Conservation (phyloP, 2,797 vertebrate genomes). For the Pogoniulus pusillus region DNA sequence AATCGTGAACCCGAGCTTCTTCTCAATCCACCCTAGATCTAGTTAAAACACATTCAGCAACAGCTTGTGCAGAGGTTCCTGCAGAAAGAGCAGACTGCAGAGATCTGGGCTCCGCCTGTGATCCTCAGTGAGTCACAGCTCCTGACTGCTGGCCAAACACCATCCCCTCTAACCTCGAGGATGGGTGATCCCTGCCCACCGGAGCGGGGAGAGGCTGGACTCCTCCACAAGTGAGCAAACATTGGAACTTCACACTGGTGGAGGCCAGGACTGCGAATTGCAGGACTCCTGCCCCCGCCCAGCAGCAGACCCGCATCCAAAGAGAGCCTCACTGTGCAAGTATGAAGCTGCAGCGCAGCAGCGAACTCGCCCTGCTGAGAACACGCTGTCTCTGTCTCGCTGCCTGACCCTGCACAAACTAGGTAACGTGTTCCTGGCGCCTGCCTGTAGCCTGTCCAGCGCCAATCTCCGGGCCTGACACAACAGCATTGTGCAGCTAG, state of each 20-base stretch:
- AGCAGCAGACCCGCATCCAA: neutral
- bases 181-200: neutral
- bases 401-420: constrained; percentile 21
- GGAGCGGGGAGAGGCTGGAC: neutral
- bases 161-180: constrained; percentile 39
- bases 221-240: neutral
- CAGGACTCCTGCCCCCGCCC: neutral
- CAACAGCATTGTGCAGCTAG: constrained; percentile 10
- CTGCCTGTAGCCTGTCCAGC: neutral
- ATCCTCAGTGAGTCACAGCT: constrained; percentile 16
- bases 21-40: constrained; percentile 9
- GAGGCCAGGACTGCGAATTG: neutral
- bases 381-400: neutral
- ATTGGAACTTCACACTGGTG: neutral
- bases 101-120: neutral
- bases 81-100: constrained; percentile 17
- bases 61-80: neutral
- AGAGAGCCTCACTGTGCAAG: constrained; percentile 30
- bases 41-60: constrained; percentile 25
- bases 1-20: neutral
- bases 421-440: constrained; percentile 12
- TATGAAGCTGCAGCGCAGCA: neutral
- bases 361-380: neutral
- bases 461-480: neutral
- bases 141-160: neutral